Conservation (phyloP, 1,140 invertebrate species). For the Subanguina moxae region DNA sequence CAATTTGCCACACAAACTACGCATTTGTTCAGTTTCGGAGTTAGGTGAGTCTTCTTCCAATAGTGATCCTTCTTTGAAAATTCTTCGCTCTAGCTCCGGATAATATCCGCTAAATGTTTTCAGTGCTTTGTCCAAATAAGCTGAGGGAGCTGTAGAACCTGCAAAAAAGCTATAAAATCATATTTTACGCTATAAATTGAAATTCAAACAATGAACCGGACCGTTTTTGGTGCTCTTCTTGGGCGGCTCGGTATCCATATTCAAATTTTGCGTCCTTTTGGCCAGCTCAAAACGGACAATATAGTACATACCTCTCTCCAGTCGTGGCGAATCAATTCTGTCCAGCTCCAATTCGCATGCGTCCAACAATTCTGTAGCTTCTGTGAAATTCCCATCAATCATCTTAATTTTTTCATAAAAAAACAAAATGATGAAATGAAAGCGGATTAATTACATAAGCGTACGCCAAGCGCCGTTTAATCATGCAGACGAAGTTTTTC, state of each 20-base stretch:
- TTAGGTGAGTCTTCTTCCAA: neutral
- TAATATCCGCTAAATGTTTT: neutral
- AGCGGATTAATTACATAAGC: neutral
- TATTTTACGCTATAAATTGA: neutral
- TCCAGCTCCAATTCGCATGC: slow-evolving; percentile 4
- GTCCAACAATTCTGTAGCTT: neutral
- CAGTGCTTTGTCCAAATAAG: neutral
- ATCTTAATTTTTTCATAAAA: slow-evolving; percentile 8
- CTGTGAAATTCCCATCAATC: neutral
- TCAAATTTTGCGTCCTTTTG: neutral
- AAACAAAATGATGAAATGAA: neutral
- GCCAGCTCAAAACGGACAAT: neutral
- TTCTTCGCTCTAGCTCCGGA: neutral
- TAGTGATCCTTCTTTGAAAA: neutral
- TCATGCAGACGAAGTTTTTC: neutral
- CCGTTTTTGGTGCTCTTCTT: neutral
- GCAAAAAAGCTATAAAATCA: neutral
- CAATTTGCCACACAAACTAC: neutral
- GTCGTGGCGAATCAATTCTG: neutral
- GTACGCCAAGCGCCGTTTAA: slow-evolving; percentile 2
- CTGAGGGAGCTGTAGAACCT: neutral
- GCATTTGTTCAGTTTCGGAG: neutral
- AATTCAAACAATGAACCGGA: neutral
- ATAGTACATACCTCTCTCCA: slow-evolving; percentile 10
- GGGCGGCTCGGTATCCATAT: neutral